These are phyloP conservation scores for Lemur catta DNA, from an alignment of 2,797 vertebrate species.

Conservation along the genomic window DNA sequence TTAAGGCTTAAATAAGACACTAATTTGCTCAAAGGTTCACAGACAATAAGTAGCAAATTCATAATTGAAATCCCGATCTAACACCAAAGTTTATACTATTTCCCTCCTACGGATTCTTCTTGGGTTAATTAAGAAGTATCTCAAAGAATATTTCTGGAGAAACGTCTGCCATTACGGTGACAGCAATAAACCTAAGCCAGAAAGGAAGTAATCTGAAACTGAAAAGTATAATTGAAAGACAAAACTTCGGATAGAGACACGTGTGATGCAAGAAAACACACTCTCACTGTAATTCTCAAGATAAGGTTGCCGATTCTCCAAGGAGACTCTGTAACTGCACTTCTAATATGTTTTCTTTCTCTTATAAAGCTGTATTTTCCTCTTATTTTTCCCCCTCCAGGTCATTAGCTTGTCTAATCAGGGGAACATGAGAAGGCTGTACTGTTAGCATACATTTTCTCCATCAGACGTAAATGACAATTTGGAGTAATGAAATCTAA, in stretches of 20 bases:
- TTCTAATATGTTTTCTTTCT: background rate
- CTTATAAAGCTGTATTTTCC: background rate
- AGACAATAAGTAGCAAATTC: background rate
- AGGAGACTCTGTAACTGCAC: background rate
- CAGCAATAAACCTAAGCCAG: background rate
- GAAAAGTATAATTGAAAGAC: background rate
- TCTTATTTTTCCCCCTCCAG: background rate
- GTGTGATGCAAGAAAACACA: background rate
- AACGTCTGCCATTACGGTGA: background rate
- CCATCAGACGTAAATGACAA: background rate
- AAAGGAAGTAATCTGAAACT: background rate
- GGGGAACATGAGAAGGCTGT: background rate
- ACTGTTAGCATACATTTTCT: background rate
- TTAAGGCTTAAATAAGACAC: background rate
- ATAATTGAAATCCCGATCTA: background rate
- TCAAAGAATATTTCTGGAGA: background rate
- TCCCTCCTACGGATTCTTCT: background rate
- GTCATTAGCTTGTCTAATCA: background rate
- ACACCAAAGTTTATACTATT: background rate
- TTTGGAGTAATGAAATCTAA: background rate
- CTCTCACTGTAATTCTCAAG: background rate
- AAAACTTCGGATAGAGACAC: background rate
- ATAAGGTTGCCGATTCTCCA: background rate
- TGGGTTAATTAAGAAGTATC: background rate
- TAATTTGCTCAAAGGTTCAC: background rate